phyloP scores from a whole-genome alignment of 2,888 invertebrate genomes.

The Fragum whitleyi region DNA sequence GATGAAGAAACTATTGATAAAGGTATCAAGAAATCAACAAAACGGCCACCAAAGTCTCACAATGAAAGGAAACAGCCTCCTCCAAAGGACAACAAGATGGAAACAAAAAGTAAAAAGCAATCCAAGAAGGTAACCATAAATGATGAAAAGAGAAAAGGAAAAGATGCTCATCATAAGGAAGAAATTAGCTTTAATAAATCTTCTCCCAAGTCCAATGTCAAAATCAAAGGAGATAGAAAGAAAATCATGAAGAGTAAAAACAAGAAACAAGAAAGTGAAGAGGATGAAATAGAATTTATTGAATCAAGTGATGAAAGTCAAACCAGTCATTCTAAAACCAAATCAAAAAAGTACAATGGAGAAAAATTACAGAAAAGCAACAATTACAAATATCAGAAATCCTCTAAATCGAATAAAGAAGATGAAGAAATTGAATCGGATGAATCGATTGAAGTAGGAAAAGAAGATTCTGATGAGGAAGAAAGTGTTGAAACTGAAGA shows the following conservation, averaged over 20 bases:
- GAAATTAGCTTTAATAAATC: too few species aligned
- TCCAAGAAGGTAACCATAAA: not conserved
- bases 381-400: not conserved
- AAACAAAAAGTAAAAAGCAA: not conserved
- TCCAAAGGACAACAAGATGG: not conserved
- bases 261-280: too few species aligned
- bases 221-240: too few species aligned
- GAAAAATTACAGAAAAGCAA: too few species aligned
- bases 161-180: too few species aligned
- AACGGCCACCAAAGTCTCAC: not conserved
- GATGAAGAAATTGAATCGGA: not conserved
- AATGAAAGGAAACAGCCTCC: not conserved
- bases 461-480: not conserved
- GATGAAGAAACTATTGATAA: not conserved
- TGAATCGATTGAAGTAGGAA: conserved; percentile 7
- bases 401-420: not conserved
- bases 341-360: too few species aligned
- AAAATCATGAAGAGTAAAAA: too few species aligned
- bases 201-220: too few species aligned
- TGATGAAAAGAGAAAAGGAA: not conserved
- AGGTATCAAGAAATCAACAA: not conserved
- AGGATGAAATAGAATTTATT: too few species aligned
- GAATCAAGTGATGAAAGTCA: too few species aligned
- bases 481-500: conserved; percentile 4
- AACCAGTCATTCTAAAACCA: too few species aligned